Base-by-base conservation (phyloP, 1,140 invertebrate genomes). In the Uloborus diversus region DNA sequence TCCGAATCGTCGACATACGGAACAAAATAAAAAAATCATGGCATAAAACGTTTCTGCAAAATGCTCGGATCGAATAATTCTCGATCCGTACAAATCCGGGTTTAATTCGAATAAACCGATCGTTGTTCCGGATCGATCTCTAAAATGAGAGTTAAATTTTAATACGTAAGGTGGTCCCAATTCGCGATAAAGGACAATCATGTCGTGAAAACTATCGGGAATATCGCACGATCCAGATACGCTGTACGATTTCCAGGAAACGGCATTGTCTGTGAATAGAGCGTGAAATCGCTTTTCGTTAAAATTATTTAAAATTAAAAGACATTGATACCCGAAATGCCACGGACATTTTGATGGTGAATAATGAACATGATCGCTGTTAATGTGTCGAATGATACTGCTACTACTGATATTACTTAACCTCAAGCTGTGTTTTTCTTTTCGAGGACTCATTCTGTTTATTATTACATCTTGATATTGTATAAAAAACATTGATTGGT, bases 41-140 rank as follows among this genome's bases (percentile, higher is more conserved):
- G 51, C 59, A 17, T 53, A 59, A 59, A 71, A 71, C 1, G 30
- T 42, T 71, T 71, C 69, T 11, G 51, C 32, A 27, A 71, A 71
- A 59, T 37, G 20, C n/a, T 71, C 56, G 3, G 69, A 17, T 71
- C 37, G 28, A 5, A 71, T 1, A 17, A 71, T 71, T 28, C 51
- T 57, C 9, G 69, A 32, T 27, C 53, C 30, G 14, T 71, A 71
- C 3, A 59, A 42, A 3, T 53, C 69, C 5, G 5, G 7, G n/a
- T n/a, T 27, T 7, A 71, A 59, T 71, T 71, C 51, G 30, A 30
- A 71, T 17, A 71, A 27, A 14, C 69, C 69, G 1, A 71, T 37
- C 1, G 69, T 71, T 37, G 25, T 59, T 28, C 32, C 69, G 1
- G 20, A 59, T 13, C 14, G 30, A 3, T 71, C 69, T 28, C 56